These are phyloP conservation scores for Labia minor DNA, from an alignment of 2,888 invertebrate species.

Conservation along the genomic window DNA sequence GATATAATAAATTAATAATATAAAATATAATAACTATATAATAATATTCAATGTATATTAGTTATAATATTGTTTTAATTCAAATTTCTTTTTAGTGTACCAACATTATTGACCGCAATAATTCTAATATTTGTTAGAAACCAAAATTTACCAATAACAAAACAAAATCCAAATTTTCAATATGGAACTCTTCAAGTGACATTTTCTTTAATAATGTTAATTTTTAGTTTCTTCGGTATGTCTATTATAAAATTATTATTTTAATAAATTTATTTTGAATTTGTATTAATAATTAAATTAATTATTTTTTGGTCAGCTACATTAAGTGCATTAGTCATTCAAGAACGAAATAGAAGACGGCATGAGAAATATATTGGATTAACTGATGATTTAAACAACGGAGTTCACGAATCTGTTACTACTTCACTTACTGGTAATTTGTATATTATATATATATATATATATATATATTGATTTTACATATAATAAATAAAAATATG, in stretches of 20 bases:
- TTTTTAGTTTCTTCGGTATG: conserved; percentile 69
- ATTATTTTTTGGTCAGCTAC: conserved; percentile 47
- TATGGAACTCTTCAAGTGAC: conserved; percentile 67
- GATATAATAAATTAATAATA: no score
- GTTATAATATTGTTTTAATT: no score
- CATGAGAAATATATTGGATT: conserved; percentile 53
- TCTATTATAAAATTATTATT: conserved; percentile 22
- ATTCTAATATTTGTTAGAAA: conserved; percentile 48
- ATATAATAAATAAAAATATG: no score
- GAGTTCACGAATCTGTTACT: background rate
- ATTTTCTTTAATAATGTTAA: conserved; percentile 60
- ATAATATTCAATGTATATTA: no score
- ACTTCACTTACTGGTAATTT: no score
- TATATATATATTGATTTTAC: no score
- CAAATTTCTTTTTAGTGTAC: conserved; percentile 51
- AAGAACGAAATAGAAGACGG: conserved; percentile 65
- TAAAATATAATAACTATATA: no score
- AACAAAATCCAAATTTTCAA: conserved; percentile 64
- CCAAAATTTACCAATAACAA: conserved; percentile 43
- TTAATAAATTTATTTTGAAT: conserved; percentile 20
- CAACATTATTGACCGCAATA: conserved; percentile 53
- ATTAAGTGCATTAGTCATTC: conserved; percentile 67
- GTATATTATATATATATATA: no score
- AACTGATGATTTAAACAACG: conserved; percentile 45
- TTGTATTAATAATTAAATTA: conserved; percentile 18